phyloP scores from a whole-genome alignment of 2,113 vertebrate genomes.

The Anas platyrhynchos region DNA sequence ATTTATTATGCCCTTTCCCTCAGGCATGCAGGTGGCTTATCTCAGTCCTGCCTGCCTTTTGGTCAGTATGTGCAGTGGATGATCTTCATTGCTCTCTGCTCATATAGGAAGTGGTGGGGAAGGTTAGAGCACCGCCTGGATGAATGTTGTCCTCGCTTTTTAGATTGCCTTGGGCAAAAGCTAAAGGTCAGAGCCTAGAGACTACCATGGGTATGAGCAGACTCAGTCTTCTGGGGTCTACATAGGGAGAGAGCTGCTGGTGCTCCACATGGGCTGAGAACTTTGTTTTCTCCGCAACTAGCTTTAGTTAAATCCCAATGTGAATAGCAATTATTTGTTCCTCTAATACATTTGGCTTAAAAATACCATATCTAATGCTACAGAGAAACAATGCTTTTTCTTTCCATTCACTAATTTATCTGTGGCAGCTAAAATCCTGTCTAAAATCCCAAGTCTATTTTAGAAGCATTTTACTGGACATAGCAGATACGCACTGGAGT shows the following conservation, averaged over 20 bases:
- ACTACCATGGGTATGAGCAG: not conserved
- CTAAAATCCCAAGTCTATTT: not conserved
- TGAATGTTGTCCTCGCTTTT: not conserved
- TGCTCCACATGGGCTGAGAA: not conserved
- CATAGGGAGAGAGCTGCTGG: not conserved
- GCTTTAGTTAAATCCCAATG: not conserved
- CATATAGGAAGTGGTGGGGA: not conserved
- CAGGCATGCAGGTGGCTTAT: not conserved
- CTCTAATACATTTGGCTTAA: not conserved
- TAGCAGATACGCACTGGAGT: not conserved
- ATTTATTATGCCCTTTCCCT: not conserved
- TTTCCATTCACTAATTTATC: not conserved
- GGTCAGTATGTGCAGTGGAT: not conserved
- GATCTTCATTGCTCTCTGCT: not conserved
- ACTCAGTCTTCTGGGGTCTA: not conserved
- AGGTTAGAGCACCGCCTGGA: not conserved
- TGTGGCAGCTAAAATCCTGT: not conserved
- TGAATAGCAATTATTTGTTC: not conserved
- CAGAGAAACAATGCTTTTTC: not conserved
- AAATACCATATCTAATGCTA: not conserved
- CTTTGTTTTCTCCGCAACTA: not conserved
- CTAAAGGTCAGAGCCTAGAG: not conserved
- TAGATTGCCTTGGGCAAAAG: not conserved
- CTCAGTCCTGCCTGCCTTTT: not conserved
- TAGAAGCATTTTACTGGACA: not conserved